Evolutionary conservation across 2,797 vertebrate species (phyloP).

Genomic region (Malurus leucopterus): DNA sequence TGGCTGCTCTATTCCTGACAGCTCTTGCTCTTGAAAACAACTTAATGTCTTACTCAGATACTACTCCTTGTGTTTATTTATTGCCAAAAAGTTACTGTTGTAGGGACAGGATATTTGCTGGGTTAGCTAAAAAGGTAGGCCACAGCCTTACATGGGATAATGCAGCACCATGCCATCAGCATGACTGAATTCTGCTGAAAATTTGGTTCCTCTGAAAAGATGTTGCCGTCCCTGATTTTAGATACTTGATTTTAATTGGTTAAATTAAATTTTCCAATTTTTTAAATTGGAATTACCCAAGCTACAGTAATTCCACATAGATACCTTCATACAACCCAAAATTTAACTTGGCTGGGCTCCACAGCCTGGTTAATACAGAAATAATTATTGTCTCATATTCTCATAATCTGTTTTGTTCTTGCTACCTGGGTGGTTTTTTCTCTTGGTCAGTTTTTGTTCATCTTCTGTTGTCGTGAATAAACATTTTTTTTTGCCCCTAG

Average conservation of each 20-base stretch:
- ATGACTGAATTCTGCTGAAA: not conserved
- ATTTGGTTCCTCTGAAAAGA: not conserved
- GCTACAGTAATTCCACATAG: not conserved
- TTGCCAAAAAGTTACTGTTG: not conserved
- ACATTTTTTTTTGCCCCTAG: slow-evolving; percentile 64
- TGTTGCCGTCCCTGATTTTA: not conserved
- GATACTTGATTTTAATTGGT: not conserved
- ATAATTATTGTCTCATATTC: not conserved
- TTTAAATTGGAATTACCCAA: no score
- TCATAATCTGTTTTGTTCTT: not conserved
- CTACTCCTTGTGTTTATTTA: not conserved
- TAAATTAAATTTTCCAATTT: no score
- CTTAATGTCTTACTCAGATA: not conserved
- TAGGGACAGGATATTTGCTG: not conserved
- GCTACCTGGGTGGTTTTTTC: not conserved
- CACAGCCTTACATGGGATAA: not conserved
- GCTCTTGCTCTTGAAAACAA: not conserved
- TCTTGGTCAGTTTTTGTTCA: not conserved
- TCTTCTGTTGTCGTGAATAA: not conserved
- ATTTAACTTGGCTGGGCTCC: not conserved
- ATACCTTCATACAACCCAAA: not conserved
- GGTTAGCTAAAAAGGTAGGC: not conserved
- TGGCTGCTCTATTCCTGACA: not conserved
- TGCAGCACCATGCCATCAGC: not conserved
- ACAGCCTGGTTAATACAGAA: not conserved